Conservation (phyloP, 2,888 invertebrate species). For the Zelleria hepariella region DNA sequence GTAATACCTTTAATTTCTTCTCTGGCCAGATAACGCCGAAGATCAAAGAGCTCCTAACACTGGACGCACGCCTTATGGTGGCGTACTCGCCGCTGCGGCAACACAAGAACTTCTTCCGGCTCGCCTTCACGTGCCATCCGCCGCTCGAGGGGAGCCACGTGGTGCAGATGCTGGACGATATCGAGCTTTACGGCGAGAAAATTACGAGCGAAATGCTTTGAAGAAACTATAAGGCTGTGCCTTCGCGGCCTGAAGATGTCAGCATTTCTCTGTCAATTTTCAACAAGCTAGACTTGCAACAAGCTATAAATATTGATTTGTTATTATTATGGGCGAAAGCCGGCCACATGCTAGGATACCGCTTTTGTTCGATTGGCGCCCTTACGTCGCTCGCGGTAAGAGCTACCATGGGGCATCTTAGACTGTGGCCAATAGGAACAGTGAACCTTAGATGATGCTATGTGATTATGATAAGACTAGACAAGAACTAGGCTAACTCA, state of each 20-base stretch:
- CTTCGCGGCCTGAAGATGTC: neutral
- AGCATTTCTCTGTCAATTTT: neutral
- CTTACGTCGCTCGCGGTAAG: too few species aligned
- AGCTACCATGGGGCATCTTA: too few species aligned
- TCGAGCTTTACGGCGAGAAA: conserved; percentile 73
- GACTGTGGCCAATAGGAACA: too few species aligned
- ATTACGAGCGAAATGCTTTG: conserved; percentile 19
- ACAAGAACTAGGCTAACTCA: too few species aligned
- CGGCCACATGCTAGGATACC: too few species aligned
- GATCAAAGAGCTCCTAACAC: conserved; percentile 79
- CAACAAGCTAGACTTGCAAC: too few species aligned
- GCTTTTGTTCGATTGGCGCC: too few species aligned
- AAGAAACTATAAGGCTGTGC: neutral
- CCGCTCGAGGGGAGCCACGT: conserved; percentile 70
- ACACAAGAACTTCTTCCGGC: conserved; percentile 81
- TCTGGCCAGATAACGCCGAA: conserved; percentile 74
- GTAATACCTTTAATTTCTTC: neutral
- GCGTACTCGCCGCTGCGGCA: conserved; percentile 80
- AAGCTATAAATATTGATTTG: too few species aligned
- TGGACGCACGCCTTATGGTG: conserved; percentile 79
- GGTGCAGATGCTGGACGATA: conserved; percentile 74
- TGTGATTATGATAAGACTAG: too few species aligned
- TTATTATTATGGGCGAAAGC: too few species aligned
- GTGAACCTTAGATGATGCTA: too few species aligned
- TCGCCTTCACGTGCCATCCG: conserved; percentile 83